Evolutionary conservation across 2,797 vertebrate genomes (phyloP).

Genomic region (Rachycentron canadum): DNA sequence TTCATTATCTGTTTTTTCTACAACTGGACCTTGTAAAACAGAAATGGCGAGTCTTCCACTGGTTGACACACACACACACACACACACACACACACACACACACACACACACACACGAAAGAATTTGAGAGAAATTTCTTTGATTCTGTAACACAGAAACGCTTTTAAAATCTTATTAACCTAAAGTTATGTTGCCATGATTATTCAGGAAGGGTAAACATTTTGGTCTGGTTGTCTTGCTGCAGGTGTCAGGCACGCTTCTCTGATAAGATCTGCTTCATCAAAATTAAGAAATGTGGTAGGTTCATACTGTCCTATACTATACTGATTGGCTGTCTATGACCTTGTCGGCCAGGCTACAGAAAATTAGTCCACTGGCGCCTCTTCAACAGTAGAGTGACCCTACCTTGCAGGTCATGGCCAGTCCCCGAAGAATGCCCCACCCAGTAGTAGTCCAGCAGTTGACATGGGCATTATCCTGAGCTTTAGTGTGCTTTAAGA

Average conservation of each 20-base stretch:
- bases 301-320: no score
- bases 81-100: no score
- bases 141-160: not conserved
- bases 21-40: not conserved
- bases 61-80: no score
- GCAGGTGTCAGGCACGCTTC: not conserved
- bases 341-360: no score
- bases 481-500: conserved; percentile 45
- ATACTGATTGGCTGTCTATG: not conserved
- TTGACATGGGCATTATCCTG: conserved; percentile 65
- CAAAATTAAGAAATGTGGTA: not conserved
- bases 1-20: not conserved
- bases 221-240: not conserved
- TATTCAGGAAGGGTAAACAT: not conserved
- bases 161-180: not conserved
- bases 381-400: not conserved
- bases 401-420: not conserved
- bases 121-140: not conserved
- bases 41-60: not conserved
- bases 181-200: not conserved
- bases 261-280: not conserved
- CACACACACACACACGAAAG: no score
- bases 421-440: not conserved
- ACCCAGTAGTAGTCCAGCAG: not conserved
- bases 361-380: not conserved